Percentiles rank a stretch among this genome's conserved stretches.
phyloP scores from a whole-genome alignment of 92 coral and sea anemone species.

The Anthopleura xanthogrammica region DNA sequence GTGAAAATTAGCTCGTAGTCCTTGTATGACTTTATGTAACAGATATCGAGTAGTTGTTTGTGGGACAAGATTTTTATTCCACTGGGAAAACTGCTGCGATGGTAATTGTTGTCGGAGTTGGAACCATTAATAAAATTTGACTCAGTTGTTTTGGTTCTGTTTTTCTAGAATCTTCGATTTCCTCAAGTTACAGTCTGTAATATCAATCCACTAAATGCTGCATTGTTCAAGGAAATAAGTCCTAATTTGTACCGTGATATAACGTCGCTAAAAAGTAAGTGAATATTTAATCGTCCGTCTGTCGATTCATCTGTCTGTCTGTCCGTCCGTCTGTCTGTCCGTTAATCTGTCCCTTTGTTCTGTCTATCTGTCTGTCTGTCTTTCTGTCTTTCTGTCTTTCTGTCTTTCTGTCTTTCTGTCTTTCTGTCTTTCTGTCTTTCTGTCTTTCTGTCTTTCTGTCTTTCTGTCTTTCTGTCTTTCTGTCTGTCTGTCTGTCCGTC shows the following conservation, averaged over 20 bases:
- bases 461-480: background rate
- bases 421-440: background rate
- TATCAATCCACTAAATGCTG: background rate
- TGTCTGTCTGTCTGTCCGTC: background rate
- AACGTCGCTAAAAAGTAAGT: background rate
- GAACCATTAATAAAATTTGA: too few relatives aligned
- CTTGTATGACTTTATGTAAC: too few relatives aligned
- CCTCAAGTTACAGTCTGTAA: background rate
- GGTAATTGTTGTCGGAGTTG: too few relatives aligned
- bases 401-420: background rate
- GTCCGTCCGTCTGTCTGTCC: background rate
- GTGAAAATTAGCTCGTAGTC: too few relatives aligned
- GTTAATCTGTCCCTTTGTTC: background rate
- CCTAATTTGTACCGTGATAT: background rate
- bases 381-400: too few relatives aligned
- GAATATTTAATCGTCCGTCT: background rate
- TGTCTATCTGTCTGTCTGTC: background rate
- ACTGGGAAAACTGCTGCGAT: too few relatives aligned
- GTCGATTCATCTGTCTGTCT: background rate
- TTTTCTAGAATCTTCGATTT: background rate
- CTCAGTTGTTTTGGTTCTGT: background rate
- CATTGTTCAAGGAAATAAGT: background rate
- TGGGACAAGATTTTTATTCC: too few relatives aligned
- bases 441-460: too few relatives aligned
- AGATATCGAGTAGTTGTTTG: too few relatives aligned